phyloP scores from a whole-genome alignment of 2,113 vertebrate species.

The Pluvialis apricaria region DNA sequence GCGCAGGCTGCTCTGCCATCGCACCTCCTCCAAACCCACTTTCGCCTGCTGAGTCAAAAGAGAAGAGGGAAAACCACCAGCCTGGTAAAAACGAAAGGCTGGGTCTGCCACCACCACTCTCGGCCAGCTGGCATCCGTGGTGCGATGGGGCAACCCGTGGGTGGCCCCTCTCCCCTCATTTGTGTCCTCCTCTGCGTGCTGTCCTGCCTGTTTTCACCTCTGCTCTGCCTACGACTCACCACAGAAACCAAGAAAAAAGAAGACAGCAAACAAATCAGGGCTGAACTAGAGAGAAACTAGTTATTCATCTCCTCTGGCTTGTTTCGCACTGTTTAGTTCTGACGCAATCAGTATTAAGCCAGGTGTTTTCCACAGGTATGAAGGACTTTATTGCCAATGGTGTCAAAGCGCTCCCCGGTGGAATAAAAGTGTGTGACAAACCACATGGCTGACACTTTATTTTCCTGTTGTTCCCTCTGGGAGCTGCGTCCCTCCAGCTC shows the following conservation, averaged over 20 bases:
- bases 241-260: not conserved
- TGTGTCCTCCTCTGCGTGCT: not conserved
- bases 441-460: rapidly evolving
- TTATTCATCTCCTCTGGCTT: not conserved
- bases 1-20: not conserved
- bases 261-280: not conserved
- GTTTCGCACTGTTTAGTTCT: not conserved
- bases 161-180: not conserved
- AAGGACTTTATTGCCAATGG: not conserved
- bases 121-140: not conserved
- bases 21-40: not conserved
- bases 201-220: not conserved
- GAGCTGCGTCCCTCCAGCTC: not conserved
- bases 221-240: rapidly evolving
- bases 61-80: not conserved
- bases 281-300: not conserved
- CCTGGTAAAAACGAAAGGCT: not conserved
- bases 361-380: not conserved
- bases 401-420: not conserved
- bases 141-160: rapidly evolving
- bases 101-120: not conserved
- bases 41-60: not conserved
- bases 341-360: not conserved
- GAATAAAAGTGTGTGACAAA: constrained; percentile 9
- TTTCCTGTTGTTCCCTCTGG: not conserved